phyloP scores from a whole-genome alignment of 2,113 vertebrate species.

The Romanogobio albipinnatus region DNA sequence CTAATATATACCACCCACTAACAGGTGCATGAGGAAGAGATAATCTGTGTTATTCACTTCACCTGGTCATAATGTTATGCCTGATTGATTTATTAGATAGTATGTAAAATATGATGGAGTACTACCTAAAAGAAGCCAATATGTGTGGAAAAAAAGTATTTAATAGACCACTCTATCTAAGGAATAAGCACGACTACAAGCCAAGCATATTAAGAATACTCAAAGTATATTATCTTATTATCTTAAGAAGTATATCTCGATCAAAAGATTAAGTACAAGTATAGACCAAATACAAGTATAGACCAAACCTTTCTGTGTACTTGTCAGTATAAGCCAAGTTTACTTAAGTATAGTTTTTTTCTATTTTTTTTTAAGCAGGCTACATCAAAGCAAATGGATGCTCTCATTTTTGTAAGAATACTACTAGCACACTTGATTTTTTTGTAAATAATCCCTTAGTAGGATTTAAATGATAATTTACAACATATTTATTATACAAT shows the following conservation, averaged over 20 bases:
- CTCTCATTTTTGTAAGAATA: background rate
- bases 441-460: too few relatives aligned
- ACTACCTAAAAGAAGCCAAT: background rate
- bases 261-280: too few relatives aligned
- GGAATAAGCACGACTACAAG: background rate
- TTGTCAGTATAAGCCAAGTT: background rate
- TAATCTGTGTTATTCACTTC: too few relatives aligned
- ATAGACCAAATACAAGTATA: too few relatives aligned
- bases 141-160: background rate
- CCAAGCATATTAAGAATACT: background rate
- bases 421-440: background rate
- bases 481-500: background rate
- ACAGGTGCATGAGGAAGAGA: too few relatives aligned
- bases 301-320: background rate
- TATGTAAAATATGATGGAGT: background rate
- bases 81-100: background rate
- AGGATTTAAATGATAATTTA: background rate
- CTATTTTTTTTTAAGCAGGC: too few relatives aligned
- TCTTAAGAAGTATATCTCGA: too few relatives aligned
- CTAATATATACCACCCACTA: too few relatives aligned
- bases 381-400: too few relatives aligned
- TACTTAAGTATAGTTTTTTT: background rate
- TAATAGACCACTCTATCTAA: background rate
- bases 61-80: too few relatives aligned
- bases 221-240: too few relatives aligned